Base-by-base conservation (phyloP, 2,113 vertebrate genomes). In the Lampris megalopsis region DNA sequence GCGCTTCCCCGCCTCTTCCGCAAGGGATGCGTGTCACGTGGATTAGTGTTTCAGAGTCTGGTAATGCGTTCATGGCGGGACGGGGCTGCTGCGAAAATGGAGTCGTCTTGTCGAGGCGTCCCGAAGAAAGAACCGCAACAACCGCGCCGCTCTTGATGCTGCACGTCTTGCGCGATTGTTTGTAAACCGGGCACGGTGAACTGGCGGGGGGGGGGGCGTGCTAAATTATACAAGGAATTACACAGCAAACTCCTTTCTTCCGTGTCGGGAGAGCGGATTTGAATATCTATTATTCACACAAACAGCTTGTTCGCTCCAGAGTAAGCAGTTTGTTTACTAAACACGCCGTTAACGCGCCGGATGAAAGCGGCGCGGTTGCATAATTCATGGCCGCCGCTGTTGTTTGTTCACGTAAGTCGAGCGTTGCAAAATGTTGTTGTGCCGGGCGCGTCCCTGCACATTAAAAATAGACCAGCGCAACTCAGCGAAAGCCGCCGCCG, bases 281-380 rank as follows among this genome's bases (percentile, higher is more conserved):
- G 56, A 92, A 91, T 91, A 94, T 94, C 82, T 92, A 94, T 94
- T 94, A 94, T 94, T 94, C 89, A 94, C 89, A 86, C 80, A 91
- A 91, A 93, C 93, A 91, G 90, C 85, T 90, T 94, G 93, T 91
- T 86, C 88, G 85, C 79, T 71, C 74, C 88, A 88, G 85, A 92
- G 88, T 91, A 91, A 94, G 88, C 91, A 91, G 91, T 92, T 93
- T 95, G 92, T 95, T 95, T 94, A 94, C 94, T 91, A 93, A 94
- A 94, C 89, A 92, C 77, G 80, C 83, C 84, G 89, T 90, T 80
- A n/a, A n/a, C 86, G 88, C 71, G 75, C 1, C 7, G 88, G 72
- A 83, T 85, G 83, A 77, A 89, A 92, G 84, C 54, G 38, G 47
- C 0, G 56, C 24, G 5, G 70, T 52, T 95, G 88, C 91, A 94